Evolutionary conservation across 2,113 vertebrate species (phyloP).

Genomic region (Cavia porcellus): DNA sequence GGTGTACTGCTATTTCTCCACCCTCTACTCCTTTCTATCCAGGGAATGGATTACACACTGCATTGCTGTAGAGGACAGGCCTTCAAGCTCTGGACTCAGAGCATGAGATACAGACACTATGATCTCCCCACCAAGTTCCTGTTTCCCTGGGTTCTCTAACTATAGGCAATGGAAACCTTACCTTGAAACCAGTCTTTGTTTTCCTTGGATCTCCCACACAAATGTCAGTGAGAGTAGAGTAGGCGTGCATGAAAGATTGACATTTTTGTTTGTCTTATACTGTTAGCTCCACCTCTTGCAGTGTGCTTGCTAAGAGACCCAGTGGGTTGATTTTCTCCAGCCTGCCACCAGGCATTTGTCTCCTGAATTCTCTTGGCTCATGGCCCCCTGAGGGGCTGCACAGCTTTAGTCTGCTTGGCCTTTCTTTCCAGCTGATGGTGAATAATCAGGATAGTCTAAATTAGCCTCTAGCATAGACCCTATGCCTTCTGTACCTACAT

Average conservation of each 20-base stretch:
- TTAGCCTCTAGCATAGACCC: background rate
- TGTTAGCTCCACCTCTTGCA: background rate
- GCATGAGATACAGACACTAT: too few relatives aligned
- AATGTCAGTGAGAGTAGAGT: background rate
- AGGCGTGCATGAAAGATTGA: accelerated
- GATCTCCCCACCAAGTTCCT: background rate
- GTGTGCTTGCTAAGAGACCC: accelerated
- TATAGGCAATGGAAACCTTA: background rate
- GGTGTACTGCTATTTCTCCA: background rate
- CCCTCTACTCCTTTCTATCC: accelerated
- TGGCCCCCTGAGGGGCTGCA: background rate
- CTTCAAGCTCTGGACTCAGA: background rate
- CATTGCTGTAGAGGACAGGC: background rate
- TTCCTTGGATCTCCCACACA: conserved; percentile 5
- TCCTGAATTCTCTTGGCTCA: background rate
- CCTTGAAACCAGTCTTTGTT: background rate
- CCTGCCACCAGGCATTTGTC: background rate
- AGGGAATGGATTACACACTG: background rate
- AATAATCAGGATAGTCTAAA: background rate
- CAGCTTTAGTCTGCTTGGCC: background rate
- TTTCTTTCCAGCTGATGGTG: conserved; percentile 26
- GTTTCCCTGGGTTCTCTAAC: background rate
- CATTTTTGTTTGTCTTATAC: background rate
- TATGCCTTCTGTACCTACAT: background rate
- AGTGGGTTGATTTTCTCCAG: background rate